Conservation (phyloP, 2,113 vertebrate genomes). For the Panthera tigris region DNA sequence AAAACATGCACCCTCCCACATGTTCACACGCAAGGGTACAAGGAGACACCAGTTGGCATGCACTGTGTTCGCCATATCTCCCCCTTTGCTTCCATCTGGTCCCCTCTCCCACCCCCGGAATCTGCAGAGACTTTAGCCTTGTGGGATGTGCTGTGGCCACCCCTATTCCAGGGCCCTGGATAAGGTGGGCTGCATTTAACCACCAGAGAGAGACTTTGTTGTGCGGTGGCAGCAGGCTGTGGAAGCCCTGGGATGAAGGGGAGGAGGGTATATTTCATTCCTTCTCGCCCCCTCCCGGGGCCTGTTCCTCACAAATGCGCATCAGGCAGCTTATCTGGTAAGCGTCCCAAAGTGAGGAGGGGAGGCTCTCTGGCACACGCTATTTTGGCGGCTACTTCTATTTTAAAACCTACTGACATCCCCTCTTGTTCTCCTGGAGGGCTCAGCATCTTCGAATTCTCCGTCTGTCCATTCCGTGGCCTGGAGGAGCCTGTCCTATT, state of each 20-base stretch:
- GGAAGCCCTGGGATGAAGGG: not conserved
- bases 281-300: rapidly evolving
- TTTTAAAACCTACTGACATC: not conserved
- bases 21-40: not conserved
- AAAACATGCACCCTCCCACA: rapidly evolving
- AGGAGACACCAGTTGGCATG: not conserved
- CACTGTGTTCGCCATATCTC: rapidly evolving
- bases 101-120: not conserved
- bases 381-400: not conserved
- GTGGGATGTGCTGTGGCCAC: not conserved
- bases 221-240: not conserved
- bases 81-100: not conserved
- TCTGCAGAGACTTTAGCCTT: not conserved
- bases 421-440: not conserved
- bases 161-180: not conserved
- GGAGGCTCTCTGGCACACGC: not conserved
- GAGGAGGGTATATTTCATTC: not conserved
- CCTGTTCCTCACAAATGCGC: not conserved
- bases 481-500: not conserved
- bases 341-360: not conserved
- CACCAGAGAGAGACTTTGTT: not conserved
- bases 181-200: not conserved
- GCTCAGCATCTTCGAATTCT: not conserved
- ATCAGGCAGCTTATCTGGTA: not conserved
- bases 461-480: not conserved